A percentile compares a stretch with the other conserved stretches of the same genome.
These are phyloP conservation scores for Ecliptopera silaceata DNA, from an alignment of 2,888 invertebrate species.

Conservation along the genomic window DNA sequence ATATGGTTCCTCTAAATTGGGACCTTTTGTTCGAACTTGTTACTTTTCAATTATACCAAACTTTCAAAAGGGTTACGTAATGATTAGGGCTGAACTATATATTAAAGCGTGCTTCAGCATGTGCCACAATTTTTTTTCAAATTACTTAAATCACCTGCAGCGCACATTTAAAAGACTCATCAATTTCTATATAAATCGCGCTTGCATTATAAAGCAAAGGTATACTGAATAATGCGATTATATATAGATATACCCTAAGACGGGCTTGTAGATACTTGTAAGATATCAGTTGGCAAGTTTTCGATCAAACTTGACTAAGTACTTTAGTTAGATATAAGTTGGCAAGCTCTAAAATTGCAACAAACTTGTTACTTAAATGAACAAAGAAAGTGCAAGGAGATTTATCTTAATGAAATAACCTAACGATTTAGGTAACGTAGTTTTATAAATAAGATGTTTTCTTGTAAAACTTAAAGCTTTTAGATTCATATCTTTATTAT, in stretches of 20 bases:
- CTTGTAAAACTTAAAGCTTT: neutral
- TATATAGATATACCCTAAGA: constrained; percentile 9
- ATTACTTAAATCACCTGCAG: neutral
- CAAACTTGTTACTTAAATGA: constrained; percentile 48
- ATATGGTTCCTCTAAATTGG: constrained; percentile 39
- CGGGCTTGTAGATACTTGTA: constrained; percentile 27
- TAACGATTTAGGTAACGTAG: constrained; percentile 23
- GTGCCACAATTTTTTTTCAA: too few species aligned
- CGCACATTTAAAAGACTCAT: neutral
- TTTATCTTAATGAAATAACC: constrained; percentile 42
- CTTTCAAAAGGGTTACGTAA: constrained; percentile 23
- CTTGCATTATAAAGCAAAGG: neutral
- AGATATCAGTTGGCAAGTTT: constrained; percentile 45
- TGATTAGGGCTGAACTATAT: too few species aligned
- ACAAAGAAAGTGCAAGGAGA: constrained; percentile 44
- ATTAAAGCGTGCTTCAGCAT: too few species aligned
- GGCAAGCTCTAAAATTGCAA: constrained; percentile 46
- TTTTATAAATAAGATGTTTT: constrained; percentile 11
- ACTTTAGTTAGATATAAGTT: constrained; percentile 52
- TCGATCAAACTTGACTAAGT: constrained; percentile 48
- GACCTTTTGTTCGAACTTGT: constrained; percentile 38
- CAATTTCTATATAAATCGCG: neutral
- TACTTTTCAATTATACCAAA: constrained; percentile 31
- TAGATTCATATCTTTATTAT: neutral
- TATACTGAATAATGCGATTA: neutral